Conservation (phyloP, 1,140 invertebrate species). For the Oryctes rhinoceros region DNA sequence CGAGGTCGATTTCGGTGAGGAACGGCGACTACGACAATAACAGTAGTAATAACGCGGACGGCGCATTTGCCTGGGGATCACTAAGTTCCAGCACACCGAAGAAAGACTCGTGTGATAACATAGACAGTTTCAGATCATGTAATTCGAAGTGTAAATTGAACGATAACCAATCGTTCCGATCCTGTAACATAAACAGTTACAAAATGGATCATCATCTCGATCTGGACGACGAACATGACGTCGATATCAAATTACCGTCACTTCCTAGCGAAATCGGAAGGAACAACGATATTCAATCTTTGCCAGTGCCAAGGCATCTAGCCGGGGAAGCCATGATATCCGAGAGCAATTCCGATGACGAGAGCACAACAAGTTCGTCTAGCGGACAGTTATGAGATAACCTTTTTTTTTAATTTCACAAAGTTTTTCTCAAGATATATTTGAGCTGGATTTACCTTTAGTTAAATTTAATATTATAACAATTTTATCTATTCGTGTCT, state of each 20-base stretch:
- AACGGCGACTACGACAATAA: slow-evolving; percentile 50
- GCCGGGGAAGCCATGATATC: slow-evolving; percentile 70
- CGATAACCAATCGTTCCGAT: slow-evolving; percentile 1
- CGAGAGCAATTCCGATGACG: slow-evolving; percentile 67
- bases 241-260: slow-evolving; percentile 53
- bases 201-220: slow-evolving; percentile 51
- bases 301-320: slow-evolving; percentile 65
- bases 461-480: slow-evolving; percentile 18
- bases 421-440: not conserved
- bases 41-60: slow-evolving; percentile 41
- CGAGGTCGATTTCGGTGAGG: slow-evolving; percentile 47
- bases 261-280: slow-evolving; percentile 58
- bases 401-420: slow-evolving; percentile 24
- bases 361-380: slow-evolving; percentile 61
- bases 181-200: not conserved
- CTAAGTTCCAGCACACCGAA: slow-evolving; percentile 38
- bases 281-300: slow-evolving; percentile 48
- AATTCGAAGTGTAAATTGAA: slow-evolving; percentile 40
- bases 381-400: slow-evolving; percentile 58
- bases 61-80: slow-evolving; percentile 48
- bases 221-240: slow-evolving; percentile 52
- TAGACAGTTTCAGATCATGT: slow-evolving; percentile 40
- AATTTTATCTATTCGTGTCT: not conserved
- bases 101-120: not conserved
- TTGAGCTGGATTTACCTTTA: not conserved